Base-by-base conservation (phyloP, 2,113 vertebrate genomes). In the Dicaeum eximium region DNA sequence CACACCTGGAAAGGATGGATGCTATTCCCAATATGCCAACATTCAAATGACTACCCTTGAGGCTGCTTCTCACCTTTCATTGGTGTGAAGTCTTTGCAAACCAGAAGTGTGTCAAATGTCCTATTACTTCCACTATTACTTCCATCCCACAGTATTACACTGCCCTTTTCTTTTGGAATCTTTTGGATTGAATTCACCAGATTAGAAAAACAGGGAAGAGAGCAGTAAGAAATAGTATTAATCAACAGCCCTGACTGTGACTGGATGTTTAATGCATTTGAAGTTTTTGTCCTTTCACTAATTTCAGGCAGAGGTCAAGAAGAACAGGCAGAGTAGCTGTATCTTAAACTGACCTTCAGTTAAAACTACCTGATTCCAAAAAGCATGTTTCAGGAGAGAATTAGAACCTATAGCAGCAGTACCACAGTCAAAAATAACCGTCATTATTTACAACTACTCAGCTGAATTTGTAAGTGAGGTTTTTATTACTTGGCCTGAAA, bases 371-470 rank as follows among this genome's bases (percentile, higher is more conserved):
- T 3, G 2, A 66, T 40, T 87, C 33, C 61, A 51, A 33, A 81
- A 86, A 65, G 15, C 15, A 64, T 15, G 16, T 24, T 66, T 71
- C 33, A 56, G 40, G 65, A 75, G 4, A 60, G 8, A 90, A 77
- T 64, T 9, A 73, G 10, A 70, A 80, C 15, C 28, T 40, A n/a
- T n/a, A n/a, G 28, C 0, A 38, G 27, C n/a, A 61, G 9, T 23
- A 73, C 15, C 3, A 7, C 0, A 25, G 18, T 22, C 5, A 28
- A 37, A 42, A 25, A 5, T 61, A 30, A 0, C 6, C 38, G 7
- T 7, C 13, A 22, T 21, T 40, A 53, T 11, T 69, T 80, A 84
- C 8, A 73, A 86, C 77, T 15, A 80, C 9, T 10, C 23, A 40
- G 12, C 6, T 84, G 35, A 35, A 44, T 73, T 83, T 47, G 7